These are phyloP conservation scores for Girardinichthys multiradiatus DNA, from an alignment of 2,113 vertebrate species.

Conservation along the genomic window DNA sequence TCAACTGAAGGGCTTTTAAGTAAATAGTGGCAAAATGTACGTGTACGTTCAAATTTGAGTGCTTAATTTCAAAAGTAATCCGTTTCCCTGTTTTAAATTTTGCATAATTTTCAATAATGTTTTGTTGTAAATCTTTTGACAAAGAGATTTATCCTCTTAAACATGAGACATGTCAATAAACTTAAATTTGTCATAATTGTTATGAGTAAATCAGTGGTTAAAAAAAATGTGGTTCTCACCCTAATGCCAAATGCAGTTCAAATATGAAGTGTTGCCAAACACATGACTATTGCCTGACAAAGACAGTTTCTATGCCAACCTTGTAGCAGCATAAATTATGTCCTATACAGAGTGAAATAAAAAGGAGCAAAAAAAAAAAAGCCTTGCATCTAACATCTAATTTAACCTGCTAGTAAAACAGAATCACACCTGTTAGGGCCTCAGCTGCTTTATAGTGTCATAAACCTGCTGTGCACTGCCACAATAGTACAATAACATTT, in stretches of 20 bases:
- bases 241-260: constrained; percentile 2
- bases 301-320: constrained; percentile 55
- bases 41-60: neutral
- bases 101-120: neutral
- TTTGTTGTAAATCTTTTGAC: neutral
- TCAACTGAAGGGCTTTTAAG: constrained; percentile 35
- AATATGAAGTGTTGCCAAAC: constrained; percentile 22
- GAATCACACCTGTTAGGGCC: neutral
- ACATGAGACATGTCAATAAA: neutral
- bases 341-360: constrained; percentile 32
- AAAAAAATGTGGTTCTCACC: neutral
- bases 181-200: neutral
- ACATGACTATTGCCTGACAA: constrained; percentile 4
- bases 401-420: constrained; percentile 26
- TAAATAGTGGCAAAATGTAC: neutral
- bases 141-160: neutral
- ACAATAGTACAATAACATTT: neutral
- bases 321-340: constrained; percentile 23
- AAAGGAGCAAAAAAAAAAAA: constrained; percentile 4
- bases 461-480: neutral
- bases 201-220: neutral
- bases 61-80: neutral
- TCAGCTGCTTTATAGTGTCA: neutral
- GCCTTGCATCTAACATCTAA: constrained; percentile 28
- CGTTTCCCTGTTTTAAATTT: neutral